phyloP scores from a whole-genome alignment of 1,140 invertebrate genomes.

The Sminthurides bifidus region DNA sequence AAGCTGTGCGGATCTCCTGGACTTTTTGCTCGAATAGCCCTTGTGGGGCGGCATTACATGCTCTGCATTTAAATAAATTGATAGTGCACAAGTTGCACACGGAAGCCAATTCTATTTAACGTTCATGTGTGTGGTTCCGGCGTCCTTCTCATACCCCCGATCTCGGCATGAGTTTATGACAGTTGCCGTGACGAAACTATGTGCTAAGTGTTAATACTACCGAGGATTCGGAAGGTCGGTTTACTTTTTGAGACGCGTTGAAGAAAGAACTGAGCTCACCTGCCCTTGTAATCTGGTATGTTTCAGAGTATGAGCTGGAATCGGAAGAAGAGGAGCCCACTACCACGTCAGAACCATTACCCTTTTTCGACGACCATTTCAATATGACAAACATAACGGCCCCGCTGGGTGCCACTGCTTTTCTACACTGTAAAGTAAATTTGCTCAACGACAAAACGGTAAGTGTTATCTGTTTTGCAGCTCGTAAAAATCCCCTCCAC shows the following conservation, averaged over 20 bases:
- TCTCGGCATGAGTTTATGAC: background rate
- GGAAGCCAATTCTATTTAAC: no score
- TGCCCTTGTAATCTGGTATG: background rate
- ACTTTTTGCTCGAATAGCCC: no score
- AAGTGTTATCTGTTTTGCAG: no score
- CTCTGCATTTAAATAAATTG: no score
- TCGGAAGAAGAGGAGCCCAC: constrained; percentile 34
- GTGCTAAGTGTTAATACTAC: no score
- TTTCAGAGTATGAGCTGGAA: constrained; percentile 34
- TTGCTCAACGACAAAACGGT: constrained; percentile 60
- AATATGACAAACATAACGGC: constrained; percentile 50
- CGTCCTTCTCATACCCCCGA: background rate
- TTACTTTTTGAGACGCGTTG: background rate
- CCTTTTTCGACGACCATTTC: constrained; percentile 49
- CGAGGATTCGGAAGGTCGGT: no score
- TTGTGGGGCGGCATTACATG: no score
- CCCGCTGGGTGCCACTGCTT: constrained; percentile 50
- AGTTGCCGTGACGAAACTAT: no score
- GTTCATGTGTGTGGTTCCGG: no score
- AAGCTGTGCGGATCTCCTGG: no score
- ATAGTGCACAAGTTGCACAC: no score
- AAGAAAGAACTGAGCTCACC: background rate
- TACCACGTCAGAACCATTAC: constrained; percentile 47
- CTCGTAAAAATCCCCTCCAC: no score
- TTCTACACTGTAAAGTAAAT: constrained; percentile 57